Conservation (phyloP, 2,113 vertebrate genomes). For the Sebastes fasciatus region DNA sequence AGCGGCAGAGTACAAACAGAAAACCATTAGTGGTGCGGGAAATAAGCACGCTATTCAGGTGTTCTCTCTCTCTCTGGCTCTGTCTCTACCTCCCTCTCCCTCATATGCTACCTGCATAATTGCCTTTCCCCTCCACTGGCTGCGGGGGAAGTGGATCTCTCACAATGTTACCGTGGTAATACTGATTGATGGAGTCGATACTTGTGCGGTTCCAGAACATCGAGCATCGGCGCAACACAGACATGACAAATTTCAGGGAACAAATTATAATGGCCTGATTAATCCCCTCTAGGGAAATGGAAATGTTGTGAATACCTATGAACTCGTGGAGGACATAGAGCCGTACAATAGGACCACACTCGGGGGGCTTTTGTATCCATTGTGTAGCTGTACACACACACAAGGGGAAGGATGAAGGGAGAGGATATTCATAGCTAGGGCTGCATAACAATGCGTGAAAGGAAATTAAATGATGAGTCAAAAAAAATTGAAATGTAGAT, state of each 20-base stretch:
- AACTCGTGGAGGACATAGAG: constrained; percentile 62
- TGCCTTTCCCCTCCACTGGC: constrained; percentile 81
- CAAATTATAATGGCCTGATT: constrained; percentile 83
- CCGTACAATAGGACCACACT: constrained; percentile 38
- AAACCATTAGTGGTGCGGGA: constrained; percentile 46
- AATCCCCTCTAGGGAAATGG: constrained; percentile 80
- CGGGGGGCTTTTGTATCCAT: constrained; percentile 31
- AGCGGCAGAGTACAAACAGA: constrained; percentile 42
- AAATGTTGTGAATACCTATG: constrained; percentile 82
- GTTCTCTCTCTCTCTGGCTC: constrained; percentile 6
- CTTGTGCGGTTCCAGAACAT: constrained; percentile 84
- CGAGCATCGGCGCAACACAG: constrained; percentile 74
- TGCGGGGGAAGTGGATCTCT: constrained; percentile 77
- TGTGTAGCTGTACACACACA: constrained; percentile 28
- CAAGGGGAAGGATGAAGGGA: constrained; percentile 19
- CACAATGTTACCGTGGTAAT: constrained; percentile 82
- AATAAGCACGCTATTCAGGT: constrained; percentile 63
- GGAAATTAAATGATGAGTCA: constrained; percentile 43
- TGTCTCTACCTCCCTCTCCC: constrained; percentile 41
- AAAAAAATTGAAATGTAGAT: constrained; percentile 29
- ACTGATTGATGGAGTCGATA: constrained; percentile 87
- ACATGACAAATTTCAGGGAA: constrained; percentile 83
- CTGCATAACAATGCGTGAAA: constrained; percentile 42
- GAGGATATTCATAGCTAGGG: constrained; percentile 23
- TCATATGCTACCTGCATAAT: constrained; percentile 82